Conservation (phyloP, 37 sponge, comb jelly and placozoan species). For the Theonella swinhoei region DNA sequence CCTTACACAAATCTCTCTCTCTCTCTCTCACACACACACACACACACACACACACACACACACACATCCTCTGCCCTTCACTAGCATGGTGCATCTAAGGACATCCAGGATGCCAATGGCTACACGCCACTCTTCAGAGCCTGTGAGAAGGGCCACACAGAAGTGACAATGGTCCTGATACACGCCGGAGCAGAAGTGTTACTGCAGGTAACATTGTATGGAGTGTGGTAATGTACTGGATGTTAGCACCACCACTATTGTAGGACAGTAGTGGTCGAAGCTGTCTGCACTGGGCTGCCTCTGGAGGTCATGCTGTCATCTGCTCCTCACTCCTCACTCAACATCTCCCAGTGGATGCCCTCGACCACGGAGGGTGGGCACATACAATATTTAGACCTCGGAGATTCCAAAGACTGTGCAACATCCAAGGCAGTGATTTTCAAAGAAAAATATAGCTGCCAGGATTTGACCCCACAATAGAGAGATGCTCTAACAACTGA, state of each 20-base stretch:
- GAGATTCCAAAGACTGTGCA: too few relatives aligned
- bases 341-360: slow-evolving; percentile 41
- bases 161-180: slow-evolving; percentile 70
- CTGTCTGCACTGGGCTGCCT: slow-evolving; percentile 92
- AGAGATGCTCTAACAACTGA: too few relatives aligned
- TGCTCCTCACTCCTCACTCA: slow-evolving; percentile 74
- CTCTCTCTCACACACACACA: neutral
- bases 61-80: neutral
- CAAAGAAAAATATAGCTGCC: too few relatives aligned
- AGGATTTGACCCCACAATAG: too few relatives aligned
- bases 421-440: too few relatives aligned
- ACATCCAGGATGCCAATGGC: slow-evolving; percentile 66
- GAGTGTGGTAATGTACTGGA: too few relatives aligned
- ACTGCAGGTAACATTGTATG: neutral
- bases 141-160: slow-evolving; percentile 85
- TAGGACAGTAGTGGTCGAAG: slow-evolving; percentile 68
- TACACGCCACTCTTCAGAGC: slow-evolving; percentile 88
- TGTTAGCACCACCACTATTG: too few relatives aligned
- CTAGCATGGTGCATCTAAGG: slow-evolving; percentile 73
- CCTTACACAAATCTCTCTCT: neutral
- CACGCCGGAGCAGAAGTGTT: slow-evolving; percentile 62
- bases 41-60: neutral
- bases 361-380: slow-evolving; percentile 60
- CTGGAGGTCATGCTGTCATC: slow-evolving; percentile 82
- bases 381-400: too few relatives aligned